Conservation (phyloP, 2,888 invertebrate genomes). For the Tenodera sinensis region DNA sequence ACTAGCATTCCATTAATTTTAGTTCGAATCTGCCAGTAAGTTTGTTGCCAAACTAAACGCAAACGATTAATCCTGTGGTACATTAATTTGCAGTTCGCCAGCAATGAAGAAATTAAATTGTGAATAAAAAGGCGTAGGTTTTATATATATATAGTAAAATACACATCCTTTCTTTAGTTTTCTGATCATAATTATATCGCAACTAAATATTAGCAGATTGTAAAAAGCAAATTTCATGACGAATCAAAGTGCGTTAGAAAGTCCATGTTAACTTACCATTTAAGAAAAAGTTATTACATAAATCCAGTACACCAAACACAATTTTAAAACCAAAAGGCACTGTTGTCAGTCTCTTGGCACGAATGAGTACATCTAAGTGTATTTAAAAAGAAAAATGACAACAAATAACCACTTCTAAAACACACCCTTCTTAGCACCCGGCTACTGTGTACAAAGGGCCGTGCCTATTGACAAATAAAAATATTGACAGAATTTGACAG, state of each 20-base stretch:
- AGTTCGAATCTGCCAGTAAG: background rate
- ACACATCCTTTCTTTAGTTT: background rate
- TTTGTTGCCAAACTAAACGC: background rate
- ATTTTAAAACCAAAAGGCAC: constrained; percentile 11
- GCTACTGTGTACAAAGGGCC: constrained; percentile 4
- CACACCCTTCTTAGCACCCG: constrained; percentile 9
- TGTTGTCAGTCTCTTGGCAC: constrained; percentile 5
- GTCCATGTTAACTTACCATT: background rate
- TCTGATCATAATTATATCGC: background rate
- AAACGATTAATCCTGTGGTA: background rate
- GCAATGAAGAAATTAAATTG: background rate
- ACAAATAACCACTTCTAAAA: constrained; percentile 10
- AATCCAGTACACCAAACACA: background rate
- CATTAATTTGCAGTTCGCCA: background rate
- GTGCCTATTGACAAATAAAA: constrained; percentile 13
- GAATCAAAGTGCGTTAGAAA: background rate
- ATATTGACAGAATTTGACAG: constrained; percentile 16
- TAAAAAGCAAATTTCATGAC: background rate
- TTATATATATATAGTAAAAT: background rate
- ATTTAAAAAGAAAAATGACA: background rate
- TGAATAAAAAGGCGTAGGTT: too few species aligned
- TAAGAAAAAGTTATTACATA: background rate
- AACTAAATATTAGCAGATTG: background rate
- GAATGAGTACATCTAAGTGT: background rate
- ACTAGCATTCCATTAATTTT: background rate